Evolutionary conservation across 1,140 invertebrate species (phyloP), one percentile per base, ranked within the genome.

Genomic region (Saccostrea glomerata): DNA sequence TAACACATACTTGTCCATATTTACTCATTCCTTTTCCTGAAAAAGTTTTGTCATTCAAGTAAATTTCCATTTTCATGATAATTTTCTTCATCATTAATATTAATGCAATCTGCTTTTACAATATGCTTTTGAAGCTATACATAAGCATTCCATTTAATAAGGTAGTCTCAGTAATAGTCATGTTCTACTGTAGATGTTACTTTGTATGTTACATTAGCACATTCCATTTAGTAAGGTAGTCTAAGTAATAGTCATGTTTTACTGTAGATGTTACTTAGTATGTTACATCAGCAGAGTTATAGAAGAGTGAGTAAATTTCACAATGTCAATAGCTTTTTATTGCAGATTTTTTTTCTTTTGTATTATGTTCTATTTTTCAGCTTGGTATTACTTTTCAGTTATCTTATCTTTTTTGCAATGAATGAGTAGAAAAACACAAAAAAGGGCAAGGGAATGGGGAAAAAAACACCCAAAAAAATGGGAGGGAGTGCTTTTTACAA

Each of bases 261-360:
- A 60, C 20, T 87, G 47, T 89, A 92, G 90, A 30, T 90, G 58
- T 90, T 91, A 70, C 73, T 90, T 36, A 90, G 89, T 90, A 90
- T 92, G 86, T 85, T 90, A 86, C 89, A 90, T 85, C 89, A 90
- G 84, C 84, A 89, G 25, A 83, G 82, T 82, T 92, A 91, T 86
- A 36, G 40, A 55, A 1, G 20, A 84, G 82, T 84, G 54, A 56
- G 40, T 56, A 55, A 23, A 3, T 36, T 54, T 5, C 54, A 56
- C 5, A 54, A 15, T 54, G 25, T 82, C 30, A 36, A 6, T 23
- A 4, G 77, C 25, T 36, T 82, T 4, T 36, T 11, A 30, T 47
- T 47, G 47, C 47, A 47, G 47, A 47, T 47, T 6, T 47, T 47
- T 47, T 47, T 82, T 17, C 2, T 82, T 47, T 82, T 82, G 40